Evolutionary conservation across 2,113 vertebrate genomes (phyloP).

Genomic region (Myotis yumanensis): DNA sequence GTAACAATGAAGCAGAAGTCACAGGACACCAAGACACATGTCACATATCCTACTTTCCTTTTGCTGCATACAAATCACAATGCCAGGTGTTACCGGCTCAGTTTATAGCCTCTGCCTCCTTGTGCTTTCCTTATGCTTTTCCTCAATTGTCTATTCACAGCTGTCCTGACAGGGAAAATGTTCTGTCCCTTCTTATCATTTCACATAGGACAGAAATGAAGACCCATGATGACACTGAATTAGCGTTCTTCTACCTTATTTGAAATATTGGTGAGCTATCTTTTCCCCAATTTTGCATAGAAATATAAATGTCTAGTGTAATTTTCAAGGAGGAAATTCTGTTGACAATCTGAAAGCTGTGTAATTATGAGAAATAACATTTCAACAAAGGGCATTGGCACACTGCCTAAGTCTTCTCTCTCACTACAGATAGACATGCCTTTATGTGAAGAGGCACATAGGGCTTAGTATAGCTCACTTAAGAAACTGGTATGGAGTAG

Average conservation of each 20-base stretch:
- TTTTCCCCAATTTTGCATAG: constrained; percentile 5
- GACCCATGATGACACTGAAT: background rate
- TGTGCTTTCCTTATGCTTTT: background rate
- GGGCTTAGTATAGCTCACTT: background rate
- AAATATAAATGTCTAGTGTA: constrained; percentile 35
- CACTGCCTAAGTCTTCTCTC: background rate
- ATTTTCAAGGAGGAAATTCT: constrained; percentile 53
- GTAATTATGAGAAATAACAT: constrained; percentile 20
- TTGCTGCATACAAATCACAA: background rate
- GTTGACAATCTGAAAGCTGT: constrained; percentile 40
- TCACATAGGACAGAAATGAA: constrained; percentile 28
- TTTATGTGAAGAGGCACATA: background rate
- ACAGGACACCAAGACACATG: background rate
- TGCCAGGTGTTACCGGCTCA: background rate
- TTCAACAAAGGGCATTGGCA: background rate
- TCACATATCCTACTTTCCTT: background rate
- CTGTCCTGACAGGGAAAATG: background rate
- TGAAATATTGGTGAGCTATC: constrained; percentile 5
- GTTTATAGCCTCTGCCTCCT: background rate
- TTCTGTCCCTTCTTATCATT: constrained; percentile 20
- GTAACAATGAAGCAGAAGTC: background rate
- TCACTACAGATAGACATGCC: background rate
- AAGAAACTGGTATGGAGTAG: background rate
- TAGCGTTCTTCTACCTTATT: constrained; percentile 24
- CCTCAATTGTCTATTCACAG: constrained; percentile 21